Percentiles rank a stretch among this genome's conserved stretches.
phyloP scores from a whole-genome alignment of 2,113 vertebrate genomes.

The Potamarius usumacintae region DNA sequence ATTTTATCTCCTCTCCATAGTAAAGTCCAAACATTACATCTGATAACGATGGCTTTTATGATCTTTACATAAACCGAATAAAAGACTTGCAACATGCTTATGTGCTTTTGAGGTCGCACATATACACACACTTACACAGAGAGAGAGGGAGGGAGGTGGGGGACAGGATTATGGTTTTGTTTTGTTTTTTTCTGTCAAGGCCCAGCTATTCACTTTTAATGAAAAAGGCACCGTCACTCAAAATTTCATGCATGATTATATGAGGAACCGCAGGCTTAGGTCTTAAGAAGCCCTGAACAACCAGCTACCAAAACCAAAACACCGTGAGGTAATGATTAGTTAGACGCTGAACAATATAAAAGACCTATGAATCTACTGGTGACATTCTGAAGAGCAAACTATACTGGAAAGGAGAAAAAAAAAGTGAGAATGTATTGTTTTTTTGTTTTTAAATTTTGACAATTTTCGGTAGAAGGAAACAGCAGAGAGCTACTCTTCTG shows the following conservation, averaged over 20 bases:
- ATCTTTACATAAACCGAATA: slow-evolving; percentile 56
- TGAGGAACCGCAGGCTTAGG: not conserved
- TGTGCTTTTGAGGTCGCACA: not conserved
- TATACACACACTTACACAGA: not conserved
- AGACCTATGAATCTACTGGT: not conserved
- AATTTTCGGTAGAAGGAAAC: not conserved
- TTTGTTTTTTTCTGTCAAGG: slow-evolving; percentile 20
- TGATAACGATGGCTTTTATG: slow-evolving; percentile 26
- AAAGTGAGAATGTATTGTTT: not conserved
- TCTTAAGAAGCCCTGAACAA: not conserved
- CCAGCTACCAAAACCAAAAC: not conserved
- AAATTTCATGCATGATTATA: slow-evolving; percentile 25
- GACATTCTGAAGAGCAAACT: not conserved
- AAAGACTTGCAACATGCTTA: slow-evolving; percentile 23
- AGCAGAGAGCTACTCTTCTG: not conserved
- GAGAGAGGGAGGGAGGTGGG: slow-evolving; percentile 14
- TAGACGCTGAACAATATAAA: not conserved
- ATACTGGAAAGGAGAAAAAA: not conserved
- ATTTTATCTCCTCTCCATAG: slow-evolving; percentile 4
- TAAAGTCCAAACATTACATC: slow-evolving; percentile 13
- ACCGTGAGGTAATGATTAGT: not conserved
- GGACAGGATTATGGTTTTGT: slow-evolving; percentile 29
- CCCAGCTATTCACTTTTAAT: slow-evolving; percentile 41
- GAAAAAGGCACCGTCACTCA: slow-evolving; percentile 33
- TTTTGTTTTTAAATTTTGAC: not conserved